phyloP scores from a whole-genome alignment of 2,113 vertebrate genomes.

The Balaeniceps rex region DNA sequence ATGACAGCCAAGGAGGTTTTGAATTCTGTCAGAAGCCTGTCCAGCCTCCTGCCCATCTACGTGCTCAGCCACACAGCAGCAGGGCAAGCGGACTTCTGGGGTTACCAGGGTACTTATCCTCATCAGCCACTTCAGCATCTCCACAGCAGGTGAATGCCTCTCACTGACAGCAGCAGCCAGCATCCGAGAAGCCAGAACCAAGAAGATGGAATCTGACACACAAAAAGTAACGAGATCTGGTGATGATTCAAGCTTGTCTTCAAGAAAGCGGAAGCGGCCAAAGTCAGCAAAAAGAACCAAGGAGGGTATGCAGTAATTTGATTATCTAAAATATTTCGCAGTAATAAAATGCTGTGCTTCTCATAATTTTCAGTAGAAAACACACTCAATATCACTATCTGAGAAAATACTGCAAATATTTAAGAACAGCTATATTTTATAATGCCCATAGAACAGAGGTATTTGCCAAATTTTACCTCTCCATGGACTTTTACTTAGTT shows the following conservation, averaged over 20 bases:
- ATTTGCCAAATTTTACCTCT: neutral
- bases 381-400: neutral
- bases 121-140: neutral
- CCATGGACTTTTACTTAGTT: neutral
- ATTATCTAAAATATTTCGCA: neutral
- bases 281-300: neutral
- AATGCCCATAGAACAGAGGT: neutral
- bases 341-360: neutral
- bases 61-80: neutral
- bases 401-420: neutral
- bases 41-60: neutral
- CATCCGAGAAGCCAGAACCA: neutral
- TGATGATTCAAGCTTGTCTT: neutral
- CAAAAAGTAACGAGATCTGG: neutral
- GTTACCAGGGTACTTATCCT: neutral
- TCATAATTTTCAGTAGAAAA: neutral
- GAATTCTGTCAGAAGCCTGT: neutral
- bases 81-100: neutral
- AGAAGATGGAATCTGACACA: neutral
- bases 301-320: fast-evolving
- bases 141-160: neutral
- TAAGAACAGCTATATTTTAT: neutral
- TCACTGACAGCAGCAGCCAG: neutral
- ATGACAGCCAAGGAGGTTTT: neutral
- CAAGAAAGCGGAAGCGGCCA: neutral